Evolutionary conservation across 2,113 vertebrate species (phyloP).

Genomic region (Melanerpes formicivorus): DNA sequence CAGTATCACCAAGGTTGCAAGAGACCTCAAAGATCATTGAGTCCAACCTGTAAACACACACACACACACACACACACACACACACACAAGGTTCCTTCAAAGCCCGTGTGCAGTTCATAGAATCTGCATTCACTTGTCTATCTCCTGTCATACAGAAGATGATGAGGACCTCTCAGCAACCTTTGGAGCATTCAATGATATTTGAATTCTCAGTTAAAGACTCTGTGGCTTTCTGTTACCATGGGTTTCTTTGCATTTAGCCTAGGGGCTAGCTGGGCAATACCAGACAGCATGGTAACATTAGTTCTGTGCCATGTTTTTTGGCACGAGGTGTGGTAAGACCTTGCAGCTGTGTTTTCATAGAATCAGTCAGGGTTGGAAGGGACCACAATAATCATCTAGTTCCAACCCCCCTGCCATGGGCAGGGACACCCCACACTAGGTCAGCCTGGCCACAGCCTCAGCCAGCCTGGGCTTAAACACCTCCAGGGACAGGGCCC

Average conservation of each 20-base stretch:
- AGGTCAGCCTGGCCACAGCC: no score
- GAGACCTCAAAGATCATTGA: no score
- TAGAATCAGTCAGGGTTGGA: no score
- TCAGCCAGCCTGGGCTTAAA: no score
- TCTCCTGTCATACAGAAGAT: background rate
- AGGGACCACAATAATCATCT: no score
- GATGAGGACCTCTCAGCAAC: background rate
- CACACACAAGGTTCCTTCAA: background rate
- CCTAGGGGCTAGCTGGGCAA: background rate
- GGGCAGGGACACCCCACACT: no score
- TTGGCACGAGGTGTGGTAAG: background rate
- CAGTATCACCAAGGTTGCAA: no score
- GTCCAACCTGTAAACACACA: no score
- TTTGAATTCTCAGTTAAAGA: slow-evolving; percentile 16
- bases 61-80: no score
- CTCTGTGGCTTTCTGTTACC: background rate
- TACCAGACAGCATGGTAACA: background rate
- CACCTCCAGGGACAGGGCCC: no score
- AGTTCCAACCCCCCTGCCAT: no score
- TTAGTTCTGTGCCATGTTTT: background rate
- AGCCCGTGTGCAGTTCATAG: background rate
- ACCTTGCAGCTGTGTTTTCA: background rate
- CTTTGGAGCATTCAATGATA: background rate
- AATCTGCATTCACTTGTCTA: background rate
- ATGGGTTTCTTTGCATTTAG: background rate